These are phyloP conservation scores for Campylorhamphus procurvoides DNA, from an alignment of 2,113 vertebrate species.

Conservation along the genomic window DNA sequence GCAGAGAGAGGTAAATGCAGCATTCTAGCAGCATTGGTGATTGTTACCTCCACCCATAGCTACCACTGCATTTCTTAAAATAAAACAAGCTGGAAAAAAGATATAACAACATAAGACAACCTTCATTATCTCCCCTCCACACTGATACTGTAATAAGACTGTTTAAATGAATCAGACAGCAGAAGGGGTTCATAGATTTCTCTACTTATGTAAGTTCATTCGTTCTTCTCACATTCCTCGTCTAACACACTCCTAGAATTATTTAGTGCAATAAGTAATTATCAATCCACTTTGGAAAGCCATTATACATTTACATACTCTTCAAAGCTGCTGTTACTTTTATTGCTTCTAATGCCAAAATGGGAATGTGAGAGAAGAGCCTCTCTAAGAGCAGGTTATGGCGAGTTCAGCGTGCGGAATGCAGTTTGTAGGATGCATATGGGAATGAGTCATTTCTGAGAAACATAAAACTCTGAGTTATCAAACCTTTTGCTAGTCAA, in stretches of 20 bases:
- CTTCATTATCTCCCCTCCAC: slow-evolving; percentile 50
- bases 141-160: slow-evolving; percentile 49
- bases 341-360: slow-evolving; percentile 59
- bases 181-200: slow-evolving; percentile 56
- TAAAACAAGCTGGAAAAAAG: slow-evolving; percentile 28
- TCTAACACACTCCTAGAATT: background rate
- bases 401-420: slow-evolving; percentile 38
- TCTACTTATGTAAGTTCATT: slow-evolving; percentile 39
- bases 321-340: slow-evolving; percentile 38
- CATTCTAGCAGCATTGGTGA: background rate
- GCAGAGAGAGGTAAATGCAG: background rate
- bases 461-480: slow-evolving; percentile 48
- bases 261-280: slow-evolving; percentile 55
- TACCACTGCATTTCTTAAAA: slow-evolving; percentile 37
- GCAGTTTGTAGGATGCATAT: slow-evolving; percentile 48
- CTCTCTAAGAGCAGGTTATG: slow-evolving; percentile 50
- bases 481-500: slow-evolving; percentile 30
- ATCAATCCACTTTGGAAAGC: slow-evolving; percentile 48
- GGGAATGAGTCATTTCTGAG: slow-evolving; percentile 62
- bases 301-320: slow-evolving; percentile 14
- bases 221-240: slow-evolving; percentile 27
- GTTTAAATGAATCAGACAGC: slow-evolving; percentile 58
- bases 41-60: background rate
- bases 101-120: slow-evolving; percentile 28
- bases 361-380: slow-evolving; percentile 29